Base-by-base conservation (phyloP, 2,113 vertebrate species). In the Emydura subglobosa region DNA sequence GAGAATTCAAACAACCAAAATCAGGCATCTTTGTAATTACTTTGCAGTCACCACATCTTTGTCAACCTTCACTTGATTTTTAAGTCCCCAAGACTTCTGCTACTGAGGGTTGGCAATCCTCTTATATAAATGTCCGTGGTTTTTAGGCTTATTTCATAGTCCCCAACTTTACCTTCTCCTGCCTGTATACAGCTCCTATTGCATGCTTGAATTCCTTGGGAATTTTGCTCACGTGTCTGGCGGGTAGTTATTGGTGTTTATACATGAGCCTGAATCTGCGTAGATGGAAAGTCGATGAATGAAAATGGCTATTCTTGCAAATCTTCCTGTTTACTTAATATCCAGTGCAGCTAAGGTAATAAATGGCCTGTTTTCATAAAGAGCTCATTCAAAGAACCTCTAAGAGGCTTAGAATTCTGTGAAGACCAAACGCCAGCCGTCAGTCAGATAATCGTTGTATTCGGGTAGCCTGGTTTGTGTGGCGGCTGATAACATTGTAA, bases 291-390 rank as follows among this genome's bases (percentile, higher is more conserved):
- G 57, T 16, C 1, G 79, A 27, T 44, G 87, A 68, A 65, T 13
- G 82, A 93, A 97, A 94, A 93, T 89, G 57, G 10, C 57, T 93
- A 74, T 76, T 92, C 80, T 92, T 79, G 9, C 39, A 91, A 78
- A 92, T 16, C 10, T 79, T 88, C 68, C 78, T 89, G 90, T 95
- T 94, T 92, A 93, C 81, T 68, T 74, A 14, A 54, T 88, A 49
- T 79, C 44, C 39, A 47, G 29, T 12, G 80, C 53, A 82, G 54
- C 84, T 65, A 89, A 89, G 79, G 93, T 86, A 96, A 96, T 95
- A 96, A 96, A 95, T 47, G 88, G 78, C 13, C 47, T 83, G 85
- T 92, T 90, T 95, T 95, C 92, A 94, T 93, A 85, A 88, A 96
- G 83, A 91, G 39, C 51, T 87, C 11, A 92, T 87, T 92, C 86